Evolutionary conservation across 2,113 vertebrate genomes (phyloP).

Genomic region (Microcebus murinus): DNA sequence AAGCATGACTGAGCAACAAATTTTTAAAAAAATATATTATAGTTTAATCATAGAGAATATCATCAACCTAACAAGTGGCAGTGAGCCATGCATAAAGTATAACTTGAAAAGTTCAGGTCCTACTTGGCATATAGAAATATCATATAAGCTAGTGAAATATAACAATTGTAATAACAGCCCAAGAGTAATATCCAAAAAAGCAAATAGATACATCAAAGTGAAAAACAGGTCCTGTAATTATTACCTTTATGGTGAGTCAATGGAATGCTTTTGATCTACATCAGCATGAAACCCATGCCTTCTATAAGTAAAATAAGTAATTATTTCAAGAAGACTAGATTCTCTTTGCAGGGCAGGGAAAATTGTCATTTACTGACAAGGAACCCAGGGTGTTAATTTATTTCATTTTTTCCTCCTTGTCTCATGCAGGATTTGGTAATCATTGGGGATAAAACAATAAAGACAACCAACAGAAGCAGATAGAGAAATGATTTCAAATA

Average conservation of each 20-base stretch:
- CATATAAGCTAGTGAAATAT: neutral
- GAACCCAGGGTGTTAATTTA: slow-evolving; percentile 42
- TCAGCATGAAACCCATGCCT: neutral
- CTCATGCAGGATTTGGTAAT: slow-evolving; percentile 4
- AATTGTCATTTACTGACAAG: neutral
- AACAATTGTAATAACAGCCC: neutral
- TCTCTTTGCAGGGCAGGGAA: neutral
- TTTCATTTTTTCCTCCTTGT: slow-evolving; percentile 25
- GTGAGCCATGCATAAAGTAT: neutral
- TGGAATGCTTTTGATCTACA: neutral
- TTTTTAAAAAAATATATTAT: neutral
- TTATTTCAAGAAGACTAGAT: neutral
- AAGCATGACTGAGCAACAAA: neutral
- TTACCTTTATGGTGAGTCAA: neutral
- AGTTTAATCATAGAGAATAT: neutral
- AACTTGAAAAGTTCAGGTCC: neutral
- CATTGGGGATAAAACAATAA: slow-evolving; percentile 31
- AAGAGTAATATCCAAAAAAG: neutral
- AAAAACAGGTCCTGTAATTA: slow-evolving; percentile 19
- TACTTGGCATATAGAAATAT: neutral
- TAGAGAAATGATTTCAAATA: slow-evolving; percentile 44
- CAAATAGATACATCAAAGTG: slow-evolving; percentile 7
- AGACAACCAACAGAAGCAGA: neutral
- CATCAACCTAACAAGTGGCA: neutral
- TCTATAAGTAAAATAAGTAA: slow-evolving; percentile 21